Conservation (phyloP, 1,140 invertebrate species). For the Lordiphosa clarofinis region DNA sequence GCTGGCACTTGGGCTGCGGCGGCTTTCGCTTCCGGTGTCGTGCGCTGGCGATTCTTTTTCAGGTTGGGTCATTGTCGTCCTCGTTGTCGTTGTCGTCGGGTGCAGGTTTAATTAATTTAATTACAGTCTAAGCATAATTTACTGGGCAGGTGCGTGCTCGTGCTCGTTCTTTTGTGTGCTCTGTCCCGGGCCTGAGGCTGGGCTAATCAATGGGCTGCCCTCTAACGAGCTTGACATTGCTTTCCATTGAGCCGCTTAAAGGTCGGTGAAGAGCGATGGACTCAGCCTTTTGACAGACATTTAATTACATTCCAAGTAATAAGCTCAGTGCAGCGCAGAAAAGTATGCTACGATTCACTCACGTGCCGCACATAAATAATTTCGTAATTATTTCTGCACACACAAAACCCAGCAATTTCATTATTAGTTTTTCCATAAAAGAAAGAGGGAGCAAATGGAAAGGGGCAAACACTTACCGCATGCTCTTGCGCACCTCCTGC, state of each 20-base stretch:
- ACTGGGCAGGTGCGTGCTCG: slow-evolving; percentile 64
- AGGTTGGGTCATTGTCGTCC: slow-evolving; percentile 18
- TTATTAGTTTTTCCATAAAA: slow-evolving; percentile 57
- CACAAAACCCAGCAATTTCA: slow-evolving; percentile 51
- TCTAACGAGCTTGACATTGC: slow-evolving; percentile 34
- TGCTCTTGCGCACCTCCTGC: slow-evolving; percentile 79
- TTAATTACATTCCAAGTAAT: slow-evolving; percentile 49
- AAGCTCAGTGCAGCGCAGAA: slow-evolving; percentile 30
- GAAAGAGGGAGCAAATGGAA: no score
- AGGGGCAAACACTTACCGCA: slow-evolving; percentile 62
- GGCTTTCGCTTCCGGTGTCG: slow-evolving; percentile 45
- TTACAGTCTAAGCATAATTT: slow-evolving; percentile 77
- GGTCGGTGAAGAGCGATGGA: slow-evolving; percentile 17
- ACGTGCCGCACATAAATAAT: slow-evolving; percentile 71
- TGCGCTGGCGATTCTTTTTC: slow-evolving; percentile 46
- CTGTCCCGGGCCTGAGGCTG: slow-evolving; percentile 1
- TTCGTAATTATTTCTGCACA: slow-evolving; percentile 68
- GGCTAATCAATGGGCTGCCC: slow-evolving; percentile 30
- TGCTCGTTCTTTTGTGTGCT: slow-evolving; percentile 37
- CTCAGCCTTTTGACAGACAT: slow-evolving; percentile 23
- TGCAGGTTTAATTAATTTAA: slow-evolving; percentile 74
- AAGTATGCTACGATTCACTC: slow-evolving; percentile 40
- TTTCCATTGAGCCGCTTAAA: slow-evolving; percentile 2
- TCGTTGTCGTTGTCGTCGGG: slow-evolving; percentile 34
- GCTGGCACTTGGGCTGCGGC: slow-evolving; percentile 46